Percentiles rank a stretch among this genome's conserved stretches.
phyloP scores from a whole-genome alignment of 2,113 vertebrate species.

The Cynoglossus semilaevis region DNA sequence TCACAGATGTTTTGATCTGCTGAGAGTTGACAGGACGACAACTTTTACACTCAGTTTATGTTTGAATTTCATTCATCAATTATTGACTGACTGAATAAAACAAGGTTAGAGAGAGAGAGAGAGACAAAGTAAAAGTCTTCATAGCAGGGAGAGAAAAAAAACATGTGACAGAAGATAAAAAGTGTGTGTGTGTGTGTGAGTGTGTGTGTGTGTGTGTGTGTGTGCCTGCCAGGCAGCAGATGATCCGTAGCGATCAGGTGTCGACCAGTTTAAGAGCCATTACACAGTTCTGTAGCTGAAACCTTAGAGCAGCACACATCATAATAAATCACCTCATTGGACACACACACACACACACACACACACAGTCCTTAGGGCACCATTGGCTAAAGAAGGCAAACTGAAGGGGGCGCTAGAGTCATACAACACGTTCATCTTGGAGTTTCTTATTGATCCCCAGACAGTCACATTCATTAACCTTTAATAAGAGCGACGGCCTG shows the following conservation, averaged over 20 bases:
- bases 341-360: conserved; percentile 18
- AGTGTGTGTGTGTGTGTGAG: conserved; percentile 35
- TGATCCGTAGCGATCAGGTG: conserved; percentile 46
- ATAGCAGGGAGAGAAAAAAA: no score
- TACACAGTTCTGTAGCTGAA: conserved; percentile 68
- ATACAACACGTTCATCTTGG: conserved; percentile 11
- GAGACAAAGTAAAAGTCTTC: conserved; percentile 2
- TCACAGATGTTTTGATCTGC: no score
- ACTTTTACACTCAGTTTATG: no score
- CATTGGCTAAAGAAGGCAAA: conserved; percentile 10
- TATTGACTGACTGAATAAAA: no score
- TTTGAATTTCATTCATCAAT: no score
- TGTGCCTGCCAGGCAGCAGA: conserved; percentile 49
- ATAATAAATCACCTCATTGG: conserved; percentile 58
- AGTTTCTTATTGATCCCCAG: no score
- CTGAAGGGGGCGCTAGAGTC: conserved; percentile 14
- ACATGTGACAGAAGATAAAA: no score
- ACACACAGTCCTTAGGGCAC: conserved; percentile 30
- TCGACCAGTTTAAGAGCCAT: conserved; percentile 61
- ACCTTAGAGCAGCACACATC: conserved; percentile 42
- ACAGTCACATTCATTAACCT: no score
- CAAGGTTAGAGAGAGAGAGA: not conserved
- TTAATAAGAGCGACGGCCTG: no score
- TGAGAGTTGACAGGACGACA: no score
- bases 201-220: conserved; percentile 29